Evolutionary conservation across 53 echinoderm and acorn worm species (phyloP), one percentile per base, ranked within the genome.

Genomic region (Holothuria scabra): DNA sequence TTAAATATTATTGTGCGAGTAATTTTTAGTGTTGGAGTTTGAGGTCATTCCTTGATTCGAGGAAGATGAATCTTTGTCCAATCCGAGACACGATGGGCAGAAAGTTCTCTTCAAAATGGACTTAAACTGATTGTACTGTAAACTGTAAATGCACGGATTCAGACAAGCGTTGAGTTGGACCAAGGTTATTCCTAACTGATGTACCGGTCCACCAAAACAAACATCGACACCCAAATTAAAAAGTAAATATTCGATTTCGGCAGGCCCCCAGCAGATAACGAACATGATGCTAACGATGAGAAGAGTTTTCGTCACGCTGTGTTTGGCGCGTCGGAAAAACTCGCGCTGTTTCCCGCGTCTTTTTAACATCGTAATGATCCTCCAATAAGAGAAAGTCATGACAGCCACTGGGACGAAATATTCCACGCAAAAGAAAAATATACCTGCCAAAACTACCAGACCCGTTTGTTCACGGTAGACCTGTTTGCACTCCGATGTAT

Each of bases 71-170:
- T 60, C 82, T 41, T 41, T 63, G 25, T 81, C 65, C 62, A 63
- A 24, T n/a, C 82, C 82, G 19, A 64, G 24, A 81, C 82, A 81
- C 8, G 82, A 37, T 12, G 82, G 82, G 46, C 63, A 81, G 41
- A 81, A 81, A 11, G 44, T 63, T 49, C 48, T 33, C 41, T 63
- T 81, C 1, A 81, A 44, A 21, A 63, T 81, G 9, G 82, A 63
- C 60, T 81, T 61, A 41, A 81, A 81, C n/a, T 81, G 82, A n/a
- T 81, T 81, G 82, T 81, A 81, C 44, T 81, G 82, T 38, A 81
- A 63, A 41, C 62, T 64, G 31, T 81, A 81, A 26, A 81, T 44
- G 31, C 41, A 81, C 24, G 82, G 82, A 29, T 81, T 81, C 20
- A 64, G 62, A 61, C 62, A 63, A 4, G 82, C 65, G 35, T 81